Base-by-base conservation (phyloP, 2,888 invertebrate species). In the Diadromus collaris region DNA sequence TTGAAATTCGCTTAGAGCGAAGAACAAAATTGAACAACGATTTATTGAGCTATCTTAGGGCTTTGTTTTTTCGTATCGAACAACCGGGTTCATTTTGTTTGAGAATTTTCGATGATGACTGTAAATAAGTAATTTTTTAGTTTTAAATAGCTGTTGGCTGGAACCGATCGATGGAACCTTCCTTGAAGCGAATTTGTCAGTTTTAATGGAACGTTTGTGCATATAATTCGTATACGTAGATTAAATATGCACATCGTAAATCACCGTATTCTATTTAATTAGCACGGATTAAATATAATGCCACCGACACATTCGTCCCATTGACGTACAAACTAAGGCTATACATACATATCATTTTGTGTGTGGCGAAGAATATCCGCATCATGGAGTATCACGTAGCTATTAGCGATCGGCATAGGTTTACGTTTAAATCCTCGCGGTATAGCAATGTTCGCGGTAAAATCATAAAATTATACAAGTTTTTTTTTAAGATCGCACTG, bases 341-440 rank as follows among this genome's bases (percentile, higher is more conserved):
- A 56, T 56, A 69, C 74, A 70, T 61, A 78, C 74, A 74, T 78
- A 78, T 74, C 78, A 78, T 65, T 65, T 70, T 44, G 65, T 70
- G 69, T 64, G 38, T 73, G 65, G 41, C 56, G 19, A 48, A 9
- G n/a, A 65, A 27, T n/a, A 29, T 27, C 56, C 29, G 51, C 51
- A 24, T 51, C 51, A 51, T 51, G 21, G 21, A 24, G 21, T 13
- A 24, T 51, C 51, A 51, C 24, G 13, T 21, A 51, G 24, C 13
- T 24, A 51, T 51, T 51, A 21, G 21, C 51, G 24, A 51, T 51
- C 51, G 51, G 51, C 51, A 51, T 51, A 21, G 24, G 24, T 51
- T 21, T 51, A 9, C 51, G 51, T 13, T 24, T 4, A 10, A 2
- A 13, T 51, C 51, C 51, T 51, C 51, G 51, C 51, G 51, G 24